Base-by-base conservation (phyloP, 2,797 vertebrate genomes). In the Hyperoplus immaculatus region DNA sequence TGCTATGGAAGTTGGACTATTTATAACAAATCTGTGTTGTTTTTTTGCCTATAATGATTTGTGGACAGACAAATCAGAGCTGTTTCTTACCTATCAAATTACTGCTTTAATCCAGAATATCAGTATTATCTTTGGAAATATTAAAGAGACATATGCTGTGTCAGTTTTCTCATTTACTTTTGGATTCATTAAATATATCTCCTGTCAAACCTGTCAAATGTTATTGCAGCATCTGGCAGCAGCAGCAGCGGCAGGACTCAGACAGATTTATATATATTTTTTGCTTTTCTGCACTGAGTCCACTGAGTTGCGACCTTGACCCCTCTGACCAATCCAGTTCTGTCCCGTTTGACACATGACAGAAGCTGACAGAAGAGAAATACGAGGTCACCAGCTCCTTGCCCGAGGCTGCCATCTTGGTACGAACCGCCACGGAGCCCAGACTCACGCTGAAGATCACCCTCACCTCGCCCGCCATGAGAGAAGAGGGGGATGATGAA, bases 301-400 rank as follows among this genome's bases (percentile, higher is more conserved):
- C 74, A 11, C 74, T 29, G 29, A 29, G 42, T 63, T 57, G 53
- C 56, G 72, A 83, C 84, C 75, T 77, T 67, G 72, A 49, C 78
- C 29, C 3, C 80, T 79, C 72, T 90, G 81, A 92, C 75, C 72
- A 4, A 29, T 36, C 13, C 11, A 15, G 10, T 75, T 87, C 12
- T 83, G 61, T 93, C 66, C 29, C 82, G 53, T 83, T 81, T 86
- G 77, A 84, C 75, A 66, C 83, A 81, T 92, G 92, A 92, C 95
- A 99, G 98, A 99, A 99, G 95, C 96, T 98, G 91, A 97, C 97
- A 78, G 97, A 98, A 90, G 97, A 99, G 87, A 97, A 97, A 83
- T 99, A 98, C 57, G 95, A 97, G 82, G 96, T 99, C 90, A 95
- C 96, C 29, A 94, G 97, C 89, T 96, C 95, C 87, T 74, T 95